These are phyloP conservation scores for Eumacrocentrus americanus DNA, from an alignment of 2,888 invertebrate genomes.

Conservation along the genomic window DNA sequence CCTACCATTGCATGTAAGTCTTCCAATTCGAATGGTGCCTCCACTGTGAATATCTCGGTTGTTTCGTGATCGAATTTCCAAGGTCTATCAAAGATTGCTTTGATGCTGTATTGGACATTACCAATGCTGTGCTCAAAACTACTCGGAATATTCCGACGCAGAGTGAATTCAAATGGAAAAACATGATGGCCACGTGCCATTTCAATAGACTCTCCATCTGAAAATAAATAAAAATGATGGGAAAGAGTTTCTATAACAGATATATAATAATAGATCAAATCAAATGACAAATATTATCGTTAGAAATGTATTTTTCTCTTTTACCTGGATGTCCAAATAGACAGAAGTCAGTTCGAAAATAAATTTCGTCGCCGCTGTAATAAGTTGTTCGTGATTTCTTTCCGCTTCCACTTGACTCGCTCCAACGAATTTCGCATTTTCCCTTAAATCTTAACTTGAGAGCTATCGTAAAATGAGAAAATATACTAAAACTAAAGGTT, in stretches of 20 bases:
- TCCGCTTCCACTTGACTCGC: slow-evolving; percentile 2
- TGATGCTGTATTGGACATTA: slow-evolving; percentile 76
- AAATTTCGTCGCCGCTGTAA: slow-evolving; percentile 70
- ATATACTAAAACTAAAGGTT: neutral
- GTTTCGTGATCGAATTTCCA: slow-evolving; percentile 82
- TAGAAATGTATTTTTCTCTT: slow-evolving; percentile 7
- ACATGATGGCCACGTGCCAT: slow-evolving; percentile 72
- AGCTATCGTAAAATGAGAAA: slow-evolving; percentile 61
- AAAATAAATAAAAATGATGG: neutral
- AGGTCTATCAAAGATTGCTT: slow-evolving; percentile 77
- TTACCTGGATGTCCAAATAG: slow-evolving; percentile 70
- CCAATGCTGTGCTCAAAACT: slow-evolving; percentile 74
- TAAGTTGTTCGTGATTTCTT: slow-evolving; percentile 49
- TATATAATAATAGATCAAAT: neutral
- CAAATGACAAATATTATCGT: neutral
- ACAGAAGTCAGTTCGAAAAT: slow-evolving; percentile 75
- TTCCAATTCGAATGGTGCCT: slow-evolving; percentile 19
- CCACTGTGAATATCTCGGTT: slow-evolving; percentile 77
- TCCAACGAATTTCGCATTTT: slow-evolving; percentile 11
- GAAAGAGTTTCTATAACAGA: neutral
- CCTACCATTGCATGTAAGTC: slow-evolving; percentile 19
- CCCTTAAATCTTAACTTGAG: slow-evolving; percentile 64
- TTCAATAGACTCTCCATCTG: slow-evolving; percentile 68
- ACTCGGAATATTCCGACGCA: slow-evolving; percentile 76
- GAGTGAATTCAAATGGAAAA: slow-evolving; percentile 78